These are phyloP conservation scores for Polymixis flavicincta DNA, from an alignment of 2,888 invertebrate species.

Conservation along the genomic window DNA sequence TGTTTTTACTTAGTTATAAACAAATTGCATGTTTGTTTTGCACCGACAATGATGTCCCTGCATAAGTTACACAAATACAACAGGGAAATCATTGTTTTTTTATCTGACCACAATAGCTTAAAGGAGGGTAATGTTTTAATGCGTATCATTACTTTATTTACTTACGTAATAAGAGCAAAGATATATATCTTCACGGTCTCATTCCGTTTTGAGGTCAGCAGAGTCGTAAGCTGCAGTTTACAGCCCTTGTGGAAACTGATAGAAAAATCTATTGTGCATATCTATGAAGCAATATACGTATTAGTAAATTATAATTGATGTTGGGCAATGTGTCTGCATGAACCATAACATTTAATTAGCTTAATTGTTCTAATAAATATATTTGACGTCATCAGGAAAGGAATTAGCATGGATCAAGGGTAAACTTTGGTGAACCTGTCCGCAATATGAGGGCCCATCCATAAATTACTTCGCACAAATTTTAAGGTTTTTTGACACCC, in stretches of 20 bases:
- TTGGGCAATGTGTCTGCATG: slow-evolving; percentile 1
- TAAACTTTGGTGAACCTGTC: neutral
- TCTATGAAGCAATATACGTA: slow-evolving; percentile 23
- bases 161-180: slow-evolving; percentile 42
- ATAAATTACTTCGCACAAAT: too few species aligned
- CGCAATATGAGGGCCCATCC: neutral
- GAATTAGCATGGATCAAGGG: neutral
- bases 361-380: neutral
- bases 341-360: neutral
- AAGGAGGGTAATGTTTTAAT: slow-evolving; percentile 24
- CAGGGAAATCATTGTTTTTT: neutral
- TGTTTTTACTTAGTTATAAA: too few species aligned
- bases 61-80: neutral
- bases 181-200: slow-evolving; percentile 59
- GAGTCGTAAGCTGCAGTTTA: slow-evolving; percentile 26
- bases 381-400: neutral
- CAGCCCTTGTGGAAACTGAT: slow-evolving; percentile 40
- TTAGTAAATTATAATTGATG: slow-evolving; percentile 3
- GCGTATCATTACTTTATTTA: slow-evolving; percentile 21
- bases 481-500: too few species aligned
- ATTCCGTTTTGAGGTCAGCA: slow-evolving; percentile 48
- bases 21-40: neutral
- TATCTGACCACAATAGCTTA: neutral
- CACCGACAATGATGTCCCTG: neutral
- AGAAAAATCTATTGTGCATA: slow-evolving; percentile 17